phyloP scores from a whole-genome alignment of 2,797 vertebrate genomes.

The Phoebastria nigripes region DNA sequence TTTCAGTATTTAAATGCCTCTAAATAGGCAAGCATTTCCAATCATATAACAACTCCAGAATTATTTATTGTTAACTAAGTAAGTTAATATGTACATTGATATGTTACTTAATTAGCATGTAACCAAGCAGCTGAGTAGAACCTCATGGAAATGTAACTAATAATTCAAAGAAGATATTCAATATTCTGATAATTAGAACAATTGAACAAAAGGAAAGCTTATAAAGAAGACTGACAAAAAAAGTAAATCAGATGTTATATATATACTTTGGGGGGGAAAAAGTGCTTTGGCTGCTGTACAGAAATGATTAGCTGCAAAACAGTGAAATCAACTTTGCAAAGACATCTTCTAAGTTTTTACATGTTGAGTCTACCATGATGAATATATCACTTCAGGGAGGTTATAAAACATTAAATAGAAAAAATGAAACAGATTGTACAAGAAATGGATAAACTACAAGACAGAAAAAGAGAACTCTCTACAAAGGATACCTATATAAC shows the following conservation, averaged over 20 bases:
- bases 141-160: neutral
- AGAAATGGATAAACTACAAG: neutral
- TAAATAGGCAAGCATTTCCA: neutral
- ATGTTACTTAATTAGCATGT: neutral
- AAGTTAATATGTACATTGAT: neutral
- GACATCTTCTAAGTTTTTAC: neutral
- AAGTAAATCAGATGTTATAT: neutral
- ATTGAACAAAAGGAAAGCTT: neutral
- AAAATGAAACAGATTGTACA: neutral
- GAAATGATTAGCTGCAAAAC: neutral
- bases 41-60: neutral
- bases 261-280: rapidly evolving
- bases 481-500: neutral
- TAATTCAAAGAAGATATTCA: neutral
- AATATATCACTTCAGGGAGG: neutral
- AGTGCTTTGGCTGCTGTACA: neutral
- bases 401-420: neutral
- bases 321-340: neutral
- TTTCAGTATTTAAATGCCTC: neutral
- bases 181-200: neutral
- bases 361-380: neutral
- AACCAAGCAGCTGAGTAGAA: neutral
- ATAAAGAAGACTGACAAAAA: neutral
- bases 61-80: neutral
- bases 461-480: neutral